Conservation (phyloP, 2,888 invertebrate species). For the Lepidocyrtinus sp. region DNA sequence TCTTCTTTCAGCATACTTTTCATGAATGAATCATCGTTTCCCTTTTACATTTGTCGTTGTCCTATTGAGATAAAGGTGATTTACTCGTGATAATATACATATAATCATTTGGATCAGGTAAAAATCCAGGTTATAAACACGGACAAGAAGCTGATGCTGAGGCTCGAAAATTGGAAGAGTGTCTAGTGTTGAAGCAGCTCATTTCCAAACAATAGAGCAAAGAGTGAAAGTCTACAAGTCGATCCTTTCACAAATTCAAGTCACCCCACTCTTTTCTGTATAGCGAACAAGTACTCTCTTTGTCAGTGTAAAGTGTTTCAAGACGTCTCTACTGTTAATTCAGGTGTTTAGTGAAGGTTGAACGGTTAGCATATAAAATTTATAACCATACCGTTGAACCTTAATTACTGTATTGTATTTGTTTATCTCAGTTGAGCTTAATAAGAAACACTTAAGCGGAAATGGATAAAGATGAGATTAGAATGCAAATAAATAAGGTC, state of each 20-base stretch:
- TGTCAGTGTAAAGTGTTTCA: too few species aligned
- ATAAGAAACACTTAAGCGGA: slow-evolving; percentile 5
- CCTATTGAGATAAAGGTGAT: slow-evolving; percentile 8
- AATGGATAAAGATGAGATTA: slow-evolving; percentile 50
- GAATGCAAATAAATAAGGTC: slow-evolving; percentile 50
- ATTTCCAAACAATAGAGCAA: not conserved
- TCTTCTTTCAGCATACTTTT: slow-evolving; percentile 5
- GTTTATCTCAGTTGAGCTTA: not conserved
- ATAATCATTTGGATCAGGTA: not conserved
- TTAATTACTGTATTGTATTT: too few species aligned
- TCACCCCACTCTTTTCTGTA: too few species aligned
- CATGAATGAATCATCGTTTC: slow-evolving; percentile 9
- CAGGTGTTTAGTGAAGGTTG: too few species aligned
- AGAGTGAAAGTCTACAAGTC: slow-evolving; percentile 11
- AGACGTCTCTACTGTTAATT: too few species aligned
- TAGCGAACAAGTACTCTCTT: too few species aligned
- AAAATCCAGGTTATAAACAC: not conserved
- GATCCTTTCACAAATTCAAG: too few species aligned
- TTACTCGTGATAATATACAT: not conserved
- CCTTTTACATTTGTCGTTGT: slow-evolving; percentile 1
- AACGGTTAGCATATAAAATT: too few species aligned
- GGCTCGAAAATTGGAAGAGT: not conserved
- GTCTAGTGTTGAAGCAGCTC: too few species aligned
- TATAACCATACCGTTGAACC: too few species aligned
- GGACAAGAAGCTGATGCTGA: not conserved